Evolutionary conservation across 2,888 invertebrate species (phyloP), one percentile per base, ranked within the genome.

Genomic region (Spisula solida): DNA sequence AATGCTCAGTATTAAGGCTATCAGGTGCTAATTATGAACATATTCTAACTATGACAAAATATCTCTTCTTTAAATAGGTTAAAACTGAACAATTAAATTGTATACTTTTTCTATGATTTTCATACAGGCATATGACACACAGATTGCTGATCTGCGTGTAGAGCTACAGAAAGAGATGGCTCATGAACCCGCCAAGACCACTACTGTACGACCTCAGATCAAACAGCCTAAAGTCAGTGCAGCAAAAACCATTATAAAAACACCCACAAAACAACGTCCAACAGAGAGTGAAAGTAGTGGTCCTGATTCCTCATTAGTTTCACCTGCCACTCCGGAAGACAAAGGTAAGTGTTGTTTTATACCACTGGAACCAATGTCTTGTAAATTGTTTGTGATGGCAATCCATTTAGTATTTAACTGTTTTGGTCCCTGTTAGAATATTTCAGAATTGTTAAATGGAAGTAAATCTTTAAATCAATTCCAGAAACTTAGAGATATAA

Each of bases 201-300:
- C 75, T 2, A 93, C 94, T 25, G 96, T 97, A 0, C 96, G 96
- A 83, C 97, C 97, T 10, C 96, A 97, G 94, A 97, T 97, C 86
- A 97, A 97, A 92, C 96, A 97, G 90, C 97, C 97, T 70, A 94
- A 94, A 83, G 95, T 95, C 81, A 93, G 92, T 66, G 90, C 93
- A 10, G 75, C 90, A 60, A 94, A 93, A 80, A 34, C 75, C 5
- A 82, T 47, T 8, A 70, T 90, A 16, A 92, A 88, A 89, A 92
- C 91, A 4, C 86, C 92, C 10, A 88, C 90, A 20, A 92, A 84
- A 89, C 88, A 79, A 85, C 87, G 47, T 60, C 82, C 34, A 78
- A 8, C 41, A 6, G 92, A 88, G 31, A 93, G 89, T 86, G 94
- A 94, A n/a, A 93, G 93, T n/a, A 91, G 93, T 78, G 93, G 94